phyloP scores from a whole-genome alignment of 2,888 invertebrate genomes.

The Andrena hattorfiana region DNA sequence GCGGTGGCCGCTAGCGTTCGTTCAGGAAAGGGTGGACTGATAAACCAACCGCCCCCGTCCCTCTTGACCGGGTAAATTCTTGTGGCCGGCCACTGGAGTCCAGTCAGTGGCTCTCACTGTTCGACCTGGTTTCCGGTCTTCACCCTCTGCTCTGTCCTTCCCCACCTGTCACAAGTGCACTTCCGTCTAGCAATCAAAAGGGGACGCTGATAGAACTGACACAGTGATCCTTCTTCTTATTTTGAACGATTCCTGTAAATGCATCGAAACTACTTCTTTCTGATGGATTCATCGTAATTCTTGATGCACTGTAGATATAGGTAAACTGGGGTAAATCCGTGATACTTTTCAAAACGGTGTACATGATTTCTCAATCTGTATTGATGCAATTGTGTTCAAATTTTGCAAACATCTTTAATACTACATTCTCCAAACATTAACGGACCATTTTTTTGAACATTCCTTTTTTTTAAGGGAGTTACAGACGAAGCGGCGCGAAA shows the following conservation, averaged over 20 bases:
- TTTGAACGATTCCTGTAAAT: background rate
- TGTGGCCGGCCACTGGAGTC: constrained; percentile 79
- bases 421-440: too few species aligned
- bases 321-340: too few species aligned
- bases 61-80: constrained; percentile 81
- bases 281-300: background rate
- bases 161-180: constrained; percentile 23
- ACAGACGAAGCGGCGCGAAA: too few species aligned
- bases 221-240: background rate
- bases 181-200: background rate
- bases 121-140: constrained; percentile 57
- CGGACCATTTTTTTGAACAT: too few species aligned
- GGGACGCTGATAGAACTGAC: background rate
- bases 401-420: too few species aligned
- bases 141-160: background rate
- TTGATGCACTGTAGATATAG: too few species aligned
- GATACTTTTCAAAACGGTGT: too few species aligned
- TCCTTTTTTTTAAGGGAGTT: too few species aligned
- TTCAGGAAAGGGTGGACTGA: constrained; percentile 79
- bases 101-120: constrained; percentile 73
- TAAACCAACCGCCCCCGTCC: constrained; percentile 79
- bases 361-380: too few species aligned
- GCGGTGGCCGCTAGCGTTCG: constrained; percentile 75
- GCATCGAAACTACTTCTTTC: background rate
- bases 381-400: too few species aligned